Percentiles rank a stretch among this genome's conserved stretches.
phyloP scores from a whole-genome alignment of 2,113 vertebrate genomes.

The Pimephales promelas region DNA sequence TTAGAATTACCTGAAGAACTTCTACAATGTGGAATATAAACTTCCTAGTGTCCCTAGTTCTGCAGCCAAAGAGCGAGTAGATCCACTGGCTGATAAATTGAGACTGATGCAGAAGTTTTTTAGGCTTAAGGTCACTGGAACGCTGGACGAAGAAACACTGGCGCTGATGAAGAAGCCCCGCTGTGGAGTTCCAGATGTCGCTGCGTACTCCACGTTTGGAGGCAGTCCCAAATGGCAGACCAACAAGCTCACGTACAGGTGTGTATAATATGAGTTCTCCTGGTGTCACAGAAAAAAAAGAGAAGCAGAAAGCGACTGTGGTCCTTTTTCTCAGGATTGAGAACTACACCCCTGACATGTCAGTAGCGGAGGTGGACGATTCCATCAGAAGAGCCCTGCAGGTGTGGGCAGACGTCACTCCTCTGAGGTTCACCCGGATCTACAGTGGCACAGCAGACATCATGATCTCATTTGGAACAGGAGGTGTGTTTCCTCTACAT shows the following conservation, averaged over 20 bases:
- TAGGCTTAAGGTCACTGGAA: constrained; percentile 74
- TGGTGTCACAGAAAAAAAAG: not conserved
- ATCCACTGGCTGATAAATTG: constrained; percentile 65
- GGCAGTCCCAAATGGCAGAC: constrained; percentile 77
- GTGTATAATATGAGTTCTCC: constrained; percentile 24
- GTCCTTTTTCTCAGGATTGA: constrained; percentile 72
- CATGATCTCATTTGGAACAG: constrained; percentile 72
- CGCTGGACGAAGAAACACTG: constrained; percentile 71
- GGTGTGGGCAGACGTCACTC: constrained; percentile 80
- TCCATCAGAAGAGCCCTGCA: constrained; percentile 74
- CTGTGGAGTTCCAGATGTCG: constrained; percentile 79
- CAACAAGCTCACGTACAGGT: constrained; percentile 83
- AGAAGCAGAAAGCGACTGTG: not conserved
- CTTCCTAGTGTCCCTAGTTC: no score
- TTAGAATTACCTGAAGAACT: constrained; percentile 57
- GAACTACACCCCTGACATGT: constrained; percentile 78
- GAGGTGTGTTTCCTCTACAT: constrained; percentile 69
- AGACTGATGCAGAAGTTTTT: constrained; percentile 82
- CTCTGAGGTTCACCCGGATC: constrained; percentile 76
- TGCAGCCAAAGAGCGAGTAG: not conserved
- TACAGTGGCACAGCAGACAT: constrained; percentile 29
- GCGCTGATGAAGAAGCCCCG: constrained; percentile 72
- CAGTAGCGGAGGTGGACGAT: constrained; percentile 67
- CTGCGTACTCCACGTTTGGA: constrained; percentile 69
- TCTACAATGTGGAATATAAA: constrained; percentile 52